Evolutionary conservation across 2,888 invertebrate genomes (phyloP).

Genomic region (Harpagoxenus sublaevis): DNA sequence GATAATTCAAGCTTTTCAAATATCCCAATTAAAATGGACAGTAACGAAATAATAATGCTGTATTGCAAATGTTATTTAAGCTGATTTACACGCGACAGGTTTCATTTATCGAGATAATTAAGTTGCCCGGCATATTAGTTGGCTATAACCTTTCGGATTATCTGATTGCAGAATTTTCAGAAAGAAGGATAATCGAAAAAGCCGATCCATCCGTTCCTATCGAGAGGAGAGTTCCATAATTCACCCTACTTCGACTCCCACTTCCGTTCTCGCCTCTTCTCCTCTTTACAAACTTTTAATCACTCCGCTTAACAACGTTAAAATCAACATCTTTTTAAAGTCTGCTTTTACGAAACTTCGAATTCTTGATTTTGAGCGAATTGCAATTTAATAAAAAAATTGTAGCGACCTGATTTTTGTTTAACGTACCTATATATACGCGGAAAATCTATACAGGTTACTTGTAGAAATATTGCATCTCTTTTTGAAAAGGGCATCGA

Average conservation of each 20-base stretch:
- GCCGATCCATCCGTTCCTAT: slow-evolving; percentile 30
- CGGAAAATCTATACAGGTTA: background rate
- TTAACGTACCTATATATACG: background rate
- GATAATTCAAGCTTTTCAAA: slow-evolving; percentile 44
- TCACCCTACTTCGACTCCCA: slow-evolving; percentile 6
- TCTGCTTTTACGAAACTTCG: slow-evolving; percentile 40
- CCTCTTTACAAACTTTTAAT: slow-evolving; percentile 43
- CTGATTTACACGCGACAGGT: slow-evolving; percentile 16
- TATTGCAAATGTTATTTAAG: slow-evolving; percentile 34
- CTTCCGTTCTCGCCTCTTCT: slow-evolving; percentile 8
- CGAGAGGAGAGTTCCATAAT: slow-evolving; percentile 34
- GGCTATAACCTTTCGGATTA: slow-evolving; percentile 6
- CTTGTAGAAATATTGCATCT: no score
- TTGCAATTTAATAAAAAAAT: slow-evolving; percentile 10
- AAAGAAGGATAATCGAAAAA: slow-evolving; percentile 43
- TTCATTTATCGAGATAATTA: slow-evolving; percentile 41
- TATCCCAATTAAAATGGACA: slow-evolving; percentile 29
- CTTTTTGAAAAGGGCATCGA: background rate
- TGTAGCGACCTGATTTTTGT: background rate
- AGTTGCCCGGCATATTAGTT: slow-evolving; percentile 34
- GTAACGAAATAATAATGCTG: slow-evolving; percentile 40
- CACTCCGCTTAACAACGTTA: slow-evolving; percentile 48
- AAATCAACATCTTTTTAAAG: slow-evolving; percentile 51
- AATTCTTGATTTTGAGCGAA: slow-evolving; percentile 13
- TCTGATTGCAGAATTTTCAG: slow-evolving; percentile 38